phyloP scores from a whole-genome alignment of 1,140 invertebrate species.

The Pinna nobilis region DNA sequence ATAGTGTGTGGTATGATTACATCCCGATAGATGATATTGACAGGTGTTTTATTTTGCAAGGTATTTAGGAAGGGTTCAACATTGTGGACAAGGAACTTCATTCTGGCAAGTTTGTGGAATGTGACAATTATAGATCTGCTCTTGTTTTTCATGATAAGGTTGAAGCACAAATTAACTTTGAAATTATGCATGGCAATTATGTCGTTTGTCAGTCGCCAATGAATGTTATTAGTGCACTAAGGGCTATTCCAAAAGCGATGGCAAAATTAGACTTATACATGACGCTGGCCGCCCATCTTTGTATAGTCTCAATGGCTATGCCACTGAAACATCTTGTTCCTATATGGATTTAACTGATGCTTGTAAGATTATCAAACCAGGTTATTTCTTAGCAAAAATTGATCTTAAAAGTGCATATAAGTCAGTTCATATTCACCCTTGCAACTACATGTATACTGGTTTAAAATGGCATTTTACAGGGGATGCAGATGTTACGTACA shows the following conservation, averaged over 20 bases:
- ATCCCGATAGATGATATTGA: background rate
- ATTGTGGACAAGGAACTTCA: background rate
- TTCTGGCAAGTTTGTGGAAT: background rate
- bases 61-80: conserved; percentile 8
- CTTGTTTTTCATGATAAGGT: background rate
- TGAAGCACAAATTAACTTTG: conserved; percentile 8
- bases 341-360: conserved; percentile 31
- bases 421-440: conserved; percentile 15
- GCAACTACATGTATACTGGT: conserved; percentile 31
- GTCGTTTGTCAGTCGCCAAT: background rate
- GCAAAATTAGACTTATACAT: conserved; percentile 25
- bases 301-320: conserved; percentile 25
- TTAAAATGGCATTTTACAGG: conserved; percentile 22
- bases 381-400: conserved; percentile 33
- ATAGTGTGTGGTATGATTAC: conserved; percentile 1
- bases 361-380: conserved; percentile 12
- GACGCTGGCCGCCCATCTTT: conserved; percentile 21
- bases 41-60: conserved; percentile 14
- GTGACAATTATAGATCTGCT: conserved; percentile 32
- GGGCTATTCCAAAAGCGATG: conserved; percentile 28
- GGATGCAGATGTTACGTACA: conserved; percentile 8
- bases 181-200: conserved; percentile 22
- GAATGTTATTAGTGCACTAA: conserved; percentile 29
- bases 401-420: conserved; percentile 34
- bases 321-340: conserved; percentile 10